Percentiles rank a stretch among this genome's conserved stretches.
These are phyloP conservation scores for Portunus trituberculatus DNA, from an alignment of 1,140 invertebrate species.

Conservation along the genomic window DNA sequence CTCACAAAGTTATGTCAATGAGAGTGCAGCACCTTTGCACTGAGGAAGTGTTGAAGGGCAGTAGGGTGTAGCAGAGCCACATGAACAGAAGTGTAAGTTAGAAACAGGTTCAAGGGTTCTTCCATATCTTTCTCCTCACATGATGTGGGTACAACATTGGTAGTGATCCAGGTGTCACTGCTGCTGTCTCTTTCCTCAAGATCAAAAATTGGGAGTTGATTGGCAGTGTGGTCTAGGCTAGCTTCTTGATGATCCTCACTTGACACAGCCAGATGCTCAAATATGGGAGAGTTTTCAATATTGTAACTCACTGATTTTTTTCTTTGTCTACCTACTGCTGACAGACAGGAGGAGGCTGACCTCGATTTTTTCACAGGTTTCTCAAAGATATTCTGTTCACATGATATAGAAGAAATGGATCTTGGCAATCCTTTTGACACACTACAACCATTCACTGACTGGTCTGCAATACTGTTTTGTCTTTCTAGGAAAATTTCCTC, in stretches of 20 bases:
- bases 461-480: neutral
- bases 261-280: neutral
- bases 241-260: neutral
- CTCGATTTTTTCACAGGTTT: neutral
- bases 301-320: conserved; percentile 35
- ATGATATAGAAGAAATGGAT: neutral
- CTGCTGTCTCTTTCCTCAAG: neutral
- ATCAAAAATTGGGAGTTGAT: neutral
- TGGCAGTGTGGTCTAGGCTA: neutral
- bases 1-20: too few species aligned
- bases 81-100: neutral
- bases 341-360: neutral
- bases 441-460: neutral
- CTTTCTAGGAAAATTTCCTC: too few species aligned
- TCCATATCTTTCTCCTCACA: neutral
- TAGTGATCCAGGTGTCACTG: neutral
- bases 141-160: neutral
- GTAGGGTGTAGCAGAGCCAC: neutral
- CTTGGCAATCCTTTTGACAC: neutral
- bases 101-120: neutral
- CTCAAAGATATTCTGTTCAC: neutral
- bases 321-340: neutral
- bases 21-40: neutral
- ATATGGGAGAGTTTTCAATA: conserved; percentile 13
- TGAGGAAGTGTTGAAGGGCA: neutral